Evolutionary conservation across 2,888 invertebrate genomes (phyloP).

Genomic region (Siphlonurus alternatus): DNA sequence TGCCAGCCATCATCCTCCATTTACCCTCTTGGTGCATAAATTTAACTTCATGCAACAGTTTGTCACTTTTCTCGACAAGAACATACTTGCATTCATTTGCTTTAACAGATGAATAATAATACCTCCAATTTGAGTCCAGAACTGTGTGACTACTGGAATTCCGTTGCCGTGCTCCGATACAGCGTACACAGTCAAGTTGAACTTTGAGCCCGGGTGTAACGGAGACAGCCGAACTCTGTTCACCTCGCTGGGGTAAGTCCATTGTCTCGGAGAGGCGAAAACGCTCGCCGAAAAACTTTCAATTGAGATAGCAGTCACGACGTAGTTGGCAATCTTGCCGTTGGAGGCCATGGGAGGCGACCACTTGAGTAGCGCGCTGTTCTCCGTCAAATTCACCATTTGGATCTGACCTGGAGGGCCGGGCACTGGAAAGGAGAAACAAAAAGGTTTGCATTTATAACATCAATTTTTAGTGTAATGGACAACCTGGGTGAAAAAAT

Average conservation of each 20-base stretch:
- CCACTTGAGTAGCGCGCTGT: constrained; percentile 35
- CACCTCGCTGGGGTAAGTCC: constrained; percentile 21
- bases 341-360: constrained; percentile 29
- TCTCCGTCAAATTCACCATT: constrained; percentile 41
- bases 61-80: no score
- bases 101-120: no score
- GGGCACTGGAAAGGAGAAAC: constrained; percentile 30
- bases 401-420: constrained; percentile 48
- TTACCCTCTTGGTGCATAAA: constrained; percentile 1
- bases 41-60: no score
- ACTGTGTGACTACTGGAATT: constrained; percentile 33
- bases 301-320: constrained; percentile 25
- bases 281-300: constrained; percentile 11
- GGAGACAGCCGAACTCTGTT: constrained; percentile 24
- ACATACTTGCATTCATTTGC: no score
- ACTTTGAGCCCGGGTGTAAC: constrained; percentile 55
- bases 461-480: no score
- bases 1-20: no score
- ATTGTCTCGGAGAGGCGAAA: constrained; percentile 18
- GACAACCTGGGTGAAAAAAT: no score
- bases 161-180: constrained; percentile 41
- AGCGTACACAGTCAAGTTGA: constrained; percentile 55
- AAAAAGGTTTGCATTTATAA: no score
- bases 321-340: constrained; percentile 29
- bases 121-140: constrained; percentile 53